Conservation (phyloP, 2,113 vertebrate species). For the Lates calcarifer region DNA sequence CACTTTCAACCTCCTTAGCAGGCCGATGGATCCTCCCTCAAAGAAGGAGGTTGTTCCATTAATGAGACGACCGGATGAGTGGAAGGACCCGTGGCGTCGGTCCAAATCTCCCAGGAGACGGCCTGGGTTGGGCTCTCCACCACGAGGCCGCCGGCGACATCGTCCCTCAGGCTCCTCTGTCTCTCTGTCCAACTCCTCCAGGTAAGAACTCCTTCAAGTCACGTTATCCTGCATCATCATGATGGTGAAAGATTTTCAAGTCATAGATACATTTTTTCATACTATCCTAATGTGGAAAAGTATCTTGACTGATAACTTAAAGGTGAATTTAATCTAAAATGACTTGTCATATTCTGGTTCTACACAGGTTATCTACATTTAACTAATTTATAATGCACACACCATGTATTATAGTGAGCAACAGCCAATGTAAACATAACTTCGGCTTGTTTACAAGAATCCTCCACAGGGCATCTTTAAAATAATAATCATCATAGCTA, state of each 20-base stretch:
- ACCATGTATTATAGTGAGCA: too few relatives aligned
- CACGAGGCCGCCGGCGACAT: constrained; percentile 89
- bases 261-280: too few relatives aligned
- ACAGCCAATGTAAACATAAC: too few relatives aligned
- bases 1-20: constrained; percentile 54
- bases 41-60: constrained; percentile 90
- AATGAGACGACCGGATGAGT: constrained; percentile 93
- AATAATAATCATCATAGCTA: too few relatives aligned
- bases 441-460: too few relatives aligned
- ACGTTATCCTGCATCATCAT: background rate
- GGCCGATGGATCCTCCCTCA: constrained; percentile 83
- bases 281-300: background rate
- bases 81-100: constrained; percentile 98
- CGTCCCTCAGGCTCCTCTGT: constrained; percentile 93
- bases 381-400: too few relatives aligned
- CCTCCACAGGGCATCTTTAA: too few relatives aligned
- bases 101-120: constrained; percentile 98
- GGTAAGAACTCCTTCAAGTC: constrained; percentile 79
- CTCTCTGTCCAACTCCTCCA: constrained; percentile 94
- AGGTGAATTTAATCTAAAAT: too few relatives aligned
- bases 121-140: constrained; percentile 89
- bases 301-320: too few relatives aligned
- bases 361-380: background rate
- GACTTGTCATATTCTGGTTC: too few relatives aligned
- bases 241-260: background rate